Evolutionary conservation across 2,113 vertebrate species (phyloP), one percentile per base, ranked within the genome.

Genomic region (Catharus bicknelli): DNA sequence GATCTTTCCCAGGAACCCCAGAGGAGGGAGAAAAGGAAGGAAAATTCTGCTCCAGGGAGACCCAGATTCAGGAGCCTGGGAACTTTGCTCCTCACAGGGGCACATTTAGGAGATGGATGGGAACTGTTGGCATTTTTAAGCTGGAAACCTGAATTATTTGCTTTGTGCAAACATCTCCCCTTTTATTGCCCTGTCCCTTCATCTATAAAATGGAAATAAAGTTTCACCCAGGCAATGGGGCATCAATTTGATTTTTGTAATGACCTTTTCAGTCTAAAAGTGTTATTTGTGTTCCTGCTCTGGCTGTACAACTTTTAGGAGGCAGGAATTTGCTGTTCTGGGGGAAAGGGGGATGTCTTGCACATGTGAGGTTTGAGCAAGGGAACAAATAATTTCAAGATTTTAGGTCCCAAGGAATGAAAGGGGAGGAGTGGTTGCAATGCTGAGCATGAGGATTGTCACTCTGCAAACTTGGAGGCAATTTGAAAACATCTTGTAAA

Each of bases 1-100:
- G 16, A 32, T 55, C 18, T 72, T 87, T 93, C 93, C 78, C 89
- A 93, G 91, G 86, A 90, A 70, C 55, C 81, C 87, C 82, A 57
- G 5, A 83, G 91, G 89, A 95, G 55, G 11, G 48, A 59, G n/a
- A n/a, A 47, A 61, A 86, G 74, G 21, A 73, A 58, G 85, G 91
- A 93, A 76, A 42, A n/a, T 0, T 3, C 40, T n/a, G 1, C 54
- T 29, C 69, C 40, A 11, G 7, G 19, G 93, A 90, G 63, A 51
- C 8, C 23, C 30, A 82, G 58, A 30, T 14, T 9, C 63, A 8
- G 50, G 86, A 68, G 81, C 88, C 89, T 89, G 77, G 77, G 81
- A 95, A 85, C 66, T 17, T 61, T 17, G 20, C 22, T 25, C 5
- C 0, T 22, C 14, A 0, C 81, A 43, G 40, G 66, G 69, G 40